Conservation (phyloP, 2,797 vertebrate species). For the Notolepis coatsorum region DNA sequence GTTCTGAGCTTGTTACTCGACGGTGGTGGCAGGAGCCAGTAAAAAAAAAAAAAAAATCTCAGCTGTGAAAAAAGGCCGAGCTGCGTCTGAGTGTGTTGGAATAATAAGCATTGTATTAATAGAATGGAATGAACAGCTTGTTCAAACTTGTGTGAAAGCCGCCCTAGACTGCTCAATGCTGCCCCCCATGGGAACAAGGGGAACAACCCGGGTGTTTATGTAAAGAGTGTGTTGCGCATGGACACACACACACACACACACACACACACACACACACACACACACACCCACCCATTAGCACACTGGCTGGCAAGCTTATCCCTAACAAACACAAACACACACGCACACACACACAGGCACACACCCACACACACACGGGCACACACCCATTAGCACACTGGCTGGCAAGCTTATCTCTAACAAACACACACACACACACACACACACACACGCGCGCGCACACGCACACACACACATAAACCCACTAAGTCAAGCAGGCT, state of each 20-base stretch:
- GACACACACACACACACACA: slow-evolving; percentile 10
- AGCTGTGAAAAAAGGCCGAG: slow-evolving; percentile 33
- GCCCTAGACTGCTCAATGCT: slow-evolving; percentile 42
- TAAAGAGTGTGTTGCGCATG: slow-evolving; percentile 19
- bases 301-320: too few relatives aligned
- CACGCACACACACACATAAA: slow-evolving; percentile 9
- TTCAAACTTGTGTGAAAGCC: slow-evolving; percentile 62
- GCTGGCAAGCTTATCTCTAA: slow-evolving; percentile 8
- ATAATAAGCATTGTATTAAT: slow-evolving; percentile 66
- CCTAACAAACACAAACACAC: background rate
- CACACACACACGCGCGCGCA: background rate
- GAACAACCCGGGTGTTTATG: slow-evolving; percentile 26
- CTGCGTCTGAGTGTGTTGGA: slow-evolving; percentile 37
- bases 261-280: slow-evolving; percentile 2
- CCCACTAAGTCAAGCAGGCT: slow-evolving; percentile 35
- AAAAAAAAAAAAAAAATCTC: slow-evolving; percentile 15
- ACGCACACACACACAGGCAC: background rate
- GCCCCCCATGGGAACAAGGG: slow-evolving; percentile 62
- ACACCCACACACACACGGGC: slow-evolving; percentile 12
- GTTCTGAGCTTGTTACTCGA: slow-evolving; percentile 22
- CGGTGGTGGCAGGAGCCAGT: slow-evolving; percentile 12
- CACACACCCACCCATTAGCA: slow-evolving; percentile 4
- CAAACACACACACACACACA: slow-evolving; percentile 2
- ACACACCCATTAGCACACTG: slow-evolving; percentile 15
- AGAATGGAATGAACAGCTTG: slow-evolving; percentile 71